A percentile compares a stretch with the other conserved stretches of the same genome.
Evolutionary conservation across 2,797 vertebrate species (phyloP).

Genomic region (Amblyraja radiata): DNA sequence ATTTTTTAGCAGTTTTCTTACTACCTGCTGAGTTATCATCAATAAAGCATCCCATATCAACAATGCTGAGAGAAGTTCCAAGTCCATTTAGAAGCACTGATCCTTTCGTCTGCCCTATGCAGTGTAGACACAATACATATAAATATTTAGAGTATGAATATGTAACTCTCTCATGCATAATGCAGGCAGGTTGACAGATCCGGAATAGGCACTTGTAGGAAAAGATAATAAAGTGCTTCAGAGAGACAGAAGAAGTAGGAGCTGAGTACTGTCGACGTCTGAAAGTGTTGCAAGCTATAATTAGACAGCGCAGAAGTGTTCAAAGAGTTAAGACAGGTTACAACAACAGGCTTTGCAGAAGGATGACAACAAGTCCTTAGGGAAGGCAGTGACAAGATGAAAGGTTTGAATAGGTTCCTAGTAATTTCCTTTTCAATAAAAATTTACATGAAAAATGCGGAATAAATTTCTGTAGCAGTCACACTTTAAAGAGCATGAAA

Average conservation of each 20-base stretch:
- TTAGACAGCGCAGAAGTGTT: constrained; percentile 72
- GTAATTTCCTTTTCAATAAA: constrained; percentile 42
- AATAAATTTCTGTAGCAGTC: constrained; percentile 37
- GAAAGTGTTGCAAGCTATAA: constrained; percentile 66
- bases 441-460: constrained; percentile 38
- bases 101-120: not conserved
- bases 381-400: constrained; percentile 39
- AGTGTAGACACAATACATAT: constrained; percentile 31
- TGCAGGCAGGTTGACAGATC: constrained; percentile 58
- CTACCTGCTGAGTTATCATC: not conserved
- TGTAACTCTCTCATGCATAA: constrained; percentile 35
- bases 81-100: not conserved
- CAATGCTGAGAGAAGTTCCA: not conserved
- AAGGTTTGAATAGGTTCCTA: constrained; percentile 42
- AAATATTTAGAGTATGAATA: constrained; percentile 39
- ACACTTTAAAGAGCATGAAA: constrained; percentile 35
- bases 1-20: not conserved
- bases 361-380: constrained; percentile 37
- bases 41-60: not conserved
- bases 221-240: constrained; percentile 78
- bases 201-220: constrained; percentile 66
- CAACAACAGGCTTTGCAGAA: constrained; percentile 42
- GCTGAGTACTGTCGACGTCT: constrained; percentile 69
- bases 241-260: constrained; percentile 74
- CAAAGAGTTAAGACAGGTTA: constrained; percentile 63